Conservation (phyloP, 1,140 invertebrate genomes). For the Drosophila kanapiae region DNA sequence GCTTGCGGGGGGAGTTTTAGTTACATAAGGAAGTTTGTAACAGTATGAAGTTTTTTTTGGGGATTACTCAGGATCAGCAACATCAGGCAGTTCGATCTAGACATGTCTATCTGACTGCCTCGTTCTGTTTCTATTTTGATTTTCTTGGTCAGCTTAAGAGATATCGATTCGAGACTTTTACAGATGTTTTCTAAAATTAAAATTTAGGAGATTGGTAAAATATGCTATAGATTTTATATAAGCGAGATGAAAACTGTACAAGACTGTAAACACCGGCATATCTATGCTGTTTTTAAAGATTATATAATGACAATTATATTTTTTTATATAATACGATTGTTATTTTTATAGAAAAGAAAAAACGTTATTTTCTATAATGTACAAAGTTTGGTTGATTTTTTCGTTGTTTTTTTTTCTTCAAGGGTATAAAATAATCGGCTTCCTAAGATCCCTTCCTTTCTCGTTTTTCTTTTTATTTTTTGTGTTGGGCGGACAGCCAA, state of each 20-base stretch:
- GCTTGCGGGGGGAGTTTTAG: neutral
- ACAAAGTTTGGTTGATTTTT: too few species aligned
- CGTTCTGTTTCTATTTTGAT: neutral
- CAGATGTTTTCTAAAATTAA: too few species aligned
- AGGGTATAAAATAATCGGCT: neutral
- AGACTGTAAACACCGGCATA: neutral
- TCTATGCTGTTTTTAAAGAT: neutral
- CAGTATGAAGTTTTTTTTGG: neutral
- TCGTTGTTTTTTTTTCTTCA: neutral
- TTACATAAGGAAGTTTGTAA: neutral
- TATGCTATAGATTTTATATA: neutral
- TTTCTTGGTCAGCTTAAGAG: too few species aligned
- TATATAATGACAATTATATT: neutral
- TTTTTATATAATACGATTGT: neutral
- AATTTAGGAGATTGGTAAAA: too few species aligned
- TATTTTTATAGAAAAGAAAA: neutral
- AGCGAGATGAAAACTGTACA: too few species aligned
- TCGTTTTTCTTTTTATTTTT: constrained; percentile 17
- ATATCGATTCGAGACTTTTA: too few species aligned
- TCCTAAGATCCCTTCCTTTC: neutral
- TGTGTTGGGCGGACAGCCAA: constrained; percentile 60
- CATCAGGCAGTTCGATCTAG: neutral
- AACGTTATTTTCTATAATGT: too few species aligned
- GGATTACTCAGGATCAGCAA: neutral
- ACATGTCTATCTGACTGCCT: neutral